These are phyloP conservation scores for Eugnorisma glareosa DNA, from an alignment of 2,888 invertebrate genomes.

Conservation along the genomic window DNA sequence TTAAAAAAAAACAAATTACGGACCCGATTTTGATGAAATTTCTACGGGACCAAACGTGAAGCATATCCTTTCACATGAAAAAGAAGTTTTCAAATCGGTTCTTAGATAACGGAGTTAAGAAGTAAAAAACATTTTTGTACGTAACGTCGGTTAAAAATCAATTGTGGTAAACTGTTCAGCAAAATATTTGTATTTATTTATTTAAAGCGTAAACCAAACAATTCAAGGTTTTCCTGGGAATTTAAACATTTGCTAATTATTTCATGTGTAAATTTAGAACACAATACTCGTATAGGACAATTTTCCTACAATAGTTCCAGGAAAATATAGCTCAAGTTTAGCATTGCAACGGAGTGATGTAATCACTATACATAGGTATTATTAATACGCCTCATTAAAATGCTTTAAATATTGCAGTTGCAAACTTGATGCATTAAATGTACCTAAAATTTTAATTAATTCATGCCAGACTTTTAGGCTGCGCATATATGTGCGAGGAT, in stretches of 20 bases:
- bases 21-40: no score
- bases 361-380: not conserved
- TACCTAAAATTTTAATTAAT: not conserved
- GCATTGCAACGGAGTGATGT: slow-evolving; percentile 31
- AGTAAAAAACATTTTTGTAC: no score
- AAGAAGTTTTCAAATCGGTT: no score
- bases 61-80: no score
- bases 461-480: not conserved
- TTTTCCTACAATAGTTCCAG: slow-evolving; percentile 35
- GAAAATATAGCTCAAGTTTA: slow-evolving; percentile 24
- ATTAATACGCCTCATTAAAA: slow-evolving; percentile 2
- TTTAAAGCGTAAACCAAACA: not conserved
- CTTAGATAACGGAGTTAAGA: no score
- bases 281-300: slow-evolving; percentile 2
- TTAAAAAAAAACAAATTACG: no score
- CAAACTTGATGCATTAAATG: not conserved
- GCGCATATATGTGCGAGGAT: not conserved
- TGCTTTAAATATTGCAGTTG: not conserved
- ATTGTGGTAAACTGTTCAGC: not conserved
- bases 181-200: not conserved
- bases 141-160: no score
- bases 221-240: slow-evolving; percentile 25
- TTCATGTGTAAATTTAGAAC: slow-evolving; percentile 41
- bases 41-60: no score
- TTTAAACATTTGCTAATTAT: slow-evolving; percentile 13